Percentiles rank a stretch among this genome's conserved stretches.
phyloP scores from a whole-genome alignment of 2,888 invertebrate species.

The Odontomyia ornata region DNA sequence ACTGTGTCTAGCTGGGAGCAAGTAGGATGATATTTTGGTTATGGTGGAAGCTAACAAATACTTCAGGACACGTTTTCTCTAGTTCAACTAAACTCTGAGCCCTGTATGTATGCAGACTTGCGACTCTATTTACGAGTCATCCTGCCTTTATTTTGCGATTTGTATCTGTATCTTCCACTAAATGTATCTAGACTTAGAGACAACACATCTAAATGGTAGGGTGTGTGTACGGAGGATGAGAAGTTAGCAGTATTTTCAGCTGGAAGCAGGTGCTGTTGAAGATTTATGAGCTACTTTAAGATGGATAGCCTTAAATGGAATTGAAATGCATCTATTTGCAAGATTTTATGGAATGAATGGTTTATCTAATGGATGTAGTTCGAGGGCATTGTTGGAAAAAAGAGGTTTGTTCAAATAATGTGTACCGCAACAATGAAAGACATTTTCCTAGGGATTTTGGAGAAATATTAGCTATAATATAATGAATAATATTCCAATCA shows the following conservation, averaged over 20 bases:
- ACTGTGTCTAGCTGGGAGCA: neutral
- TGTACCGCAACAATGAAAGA: too few species aligned
- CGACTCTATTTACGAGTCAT: slow-evolving; percentile 30
- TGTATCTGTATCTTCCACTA: slow-evolving; percentile 4
- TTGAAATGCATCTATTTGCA: slow-evolving; percentile 38
- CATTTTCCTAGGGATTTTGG: too few species aligned
- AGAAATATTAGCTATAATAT: too few species aligned
- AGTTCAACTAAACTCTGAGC: neutral
- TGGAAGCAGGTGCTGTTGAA: slow-evolving; percentile 41
- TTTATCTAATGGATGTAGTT: neutral
- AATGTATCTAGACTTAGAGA: neutral
- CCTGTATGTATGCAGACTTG: neutral
- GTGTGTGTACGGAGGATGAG: too few species aligned
- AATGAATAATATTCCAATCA: too few species aligned
- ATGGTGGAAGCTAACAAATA: slow-evolving; percentile 2
- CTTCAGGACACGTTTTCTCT: neutral
- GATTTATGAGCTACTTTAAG: slow-evolving; percentile 43
- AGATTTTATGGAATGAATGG: neutral
- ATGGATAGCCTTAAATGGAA: slow-evolving; percentile 42
- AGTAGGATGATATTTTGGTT: neutral
- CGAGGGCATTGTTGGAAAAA: too few species aligned
- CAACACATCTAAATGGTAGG: neutral
- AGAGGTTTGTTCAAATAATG: too few species aligned
- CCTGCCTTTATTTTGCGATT: neutral
- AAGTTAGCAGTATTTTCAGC: slow-evolving; percentile 12